Percentiles rank a stretch among this genome's conserved stretches.
phyloP scores from a whole-genome alignment of 1,140 invertebrate genomes.

The Macrotrachela quadricornifera region DNA sequence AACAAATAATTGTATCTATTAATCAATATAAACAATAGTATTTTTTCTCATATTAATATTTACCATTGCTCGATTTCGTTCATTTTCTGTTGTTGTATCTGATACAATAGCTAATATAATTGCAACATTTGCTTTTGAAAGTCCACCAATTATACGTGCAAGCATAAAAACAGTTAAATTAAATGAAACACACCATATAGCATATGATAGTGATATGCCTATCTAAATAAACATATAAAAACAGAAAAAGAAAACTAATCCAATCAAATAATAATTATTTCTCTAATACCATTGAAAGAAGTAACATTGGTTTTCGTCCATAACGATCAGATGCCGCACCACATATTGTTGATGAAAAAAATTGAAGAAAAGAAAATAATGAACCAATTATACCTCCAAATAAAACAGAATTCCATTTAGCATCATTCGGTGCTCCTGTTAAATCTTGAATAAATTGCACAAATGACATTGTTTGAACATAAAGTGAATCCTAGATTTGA shows the following conservation, averaged over 20 bases:
- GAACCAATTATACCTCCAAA: conserved; percentile 87
- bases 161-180: conserved; percentile 77
- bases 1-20: too few relatives aligned
- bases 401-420: conserved; percentile 60
- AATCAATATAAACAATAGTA: too few relatives aligned
- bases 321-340: conserved; percentile 84
- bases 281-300: conserved; percentile 61
- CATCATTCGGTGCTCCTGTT: conserved; percentile 54
- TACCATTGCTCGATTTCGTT: conserved; percentile 79
- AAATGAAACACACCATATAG: conserved; percentile 62
- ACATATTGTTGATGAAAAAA: conserved; percentile 71
- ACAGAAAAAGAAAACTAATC: neutral
- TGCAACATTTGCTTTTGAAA: conserved; percentile 88
- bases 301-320: conserved; percentile 62
- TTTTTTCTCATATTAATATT: neutral
- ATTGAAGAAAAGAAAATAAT: conserved; percentile 87
- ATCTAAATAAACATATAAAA: conserved; percentile 33
- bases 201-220: conserved; percentile 61
- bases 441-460: conserved; percentile 44
- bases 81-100: conserved; percentile 61
- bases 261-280: conserved; percentile 11
- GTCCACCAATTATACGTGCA: conserved; percentile 69
- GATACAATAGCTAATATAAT: conserved; percentile 81
- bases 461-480: conserved; percentile 36
- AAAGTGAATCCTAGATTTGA: conserved; percentile 38